Percentiles rank a stretch among this genome's conserved stretches.
Evolutionary conservation across 2,797 vertebrate species (phyloP).

Genomic region (Galago senegalensis): DNA sequence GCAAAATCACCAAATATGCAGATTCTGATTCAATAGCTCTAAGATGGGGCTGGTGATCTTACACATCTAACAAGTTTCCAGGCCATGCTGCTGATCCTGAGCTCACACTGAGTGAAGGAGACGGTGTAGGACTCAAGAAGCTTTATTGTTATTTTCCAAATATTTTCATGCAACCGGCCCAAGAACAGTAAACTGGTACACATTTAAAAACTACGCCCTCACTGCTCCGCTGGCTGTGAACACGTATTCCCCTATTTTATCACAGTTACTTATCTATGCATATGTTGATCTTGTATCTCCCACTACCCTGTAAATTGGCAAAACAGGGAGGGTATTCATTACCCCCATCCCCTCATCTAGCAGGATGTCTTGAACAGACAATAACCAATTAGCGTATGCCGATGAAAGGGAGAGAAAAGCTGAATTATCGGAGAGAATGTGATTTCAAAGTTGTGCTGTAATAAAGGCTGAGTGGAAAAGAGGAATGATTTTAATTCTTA

Average conservation of each 20-base stretch:
- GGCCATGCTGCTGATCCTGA: neutral
- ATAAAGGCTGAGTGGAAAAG: neutral
- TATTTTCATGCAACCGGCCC: neutral
- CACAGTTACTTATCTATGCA: neutral
- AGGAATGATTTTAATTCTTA: neutral
- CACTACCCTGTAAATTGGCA: neutral
- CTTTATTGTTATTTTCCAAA: neutral
- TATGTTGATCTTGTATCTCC: rapidly evolving
- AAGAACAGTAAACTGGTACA: neutral
- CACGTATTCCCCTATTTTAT: neutral
- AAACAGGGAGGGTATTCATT: neutral
- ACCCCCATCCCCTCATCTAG: neutral
- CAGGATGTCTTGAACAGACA: neutral
- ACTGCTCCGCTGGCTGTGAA: neutral
- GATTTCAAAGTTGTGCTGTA: neutral
- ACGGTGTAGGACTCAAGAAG: neutral
- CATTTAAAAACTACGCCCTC: neutral
- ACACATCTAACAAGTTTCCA: neutral
- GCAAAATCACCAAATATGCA: neutral
- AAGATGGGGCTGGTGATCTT: rapidly evolving
- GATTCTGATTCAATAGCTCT: neutral
- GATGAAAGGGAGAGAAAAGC: neutral
- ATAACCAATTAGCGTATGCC: rapidly evolving
- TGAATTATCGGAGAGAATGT: neutral
- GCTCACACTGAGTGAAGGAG: neutral